Conservation (phyloP, 2,797 vertebrate genomes). For the Phrynocephalus forsythii region DNA sequence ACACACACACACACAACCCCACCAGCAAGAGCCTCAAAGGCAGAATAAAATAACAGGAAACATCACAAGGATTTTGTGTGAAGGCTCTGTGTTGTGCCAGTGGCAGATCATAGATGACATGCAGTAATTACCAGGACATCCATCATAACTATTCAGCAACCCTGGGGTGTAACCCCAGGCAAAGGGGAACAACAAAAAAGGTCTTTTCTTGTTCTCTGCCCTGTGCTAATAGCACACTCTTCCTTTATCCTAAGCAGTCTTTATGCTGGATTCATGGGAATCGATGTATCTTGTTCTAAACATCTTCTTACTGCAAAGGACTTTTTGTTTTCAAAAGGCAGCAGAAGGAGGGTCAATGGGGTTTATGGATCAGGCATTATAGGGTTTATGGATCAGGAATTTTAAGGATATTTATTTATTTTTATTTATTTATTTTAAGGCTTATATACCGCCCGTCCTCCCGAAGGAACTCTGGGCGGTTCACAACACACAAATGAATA, state of each 20-base stretch:
- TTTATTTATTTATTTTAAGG: no score
- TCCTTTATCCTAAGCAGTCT: background rate
- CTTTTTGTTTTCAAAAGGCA: background rate
- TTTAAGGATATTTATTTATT: no score
- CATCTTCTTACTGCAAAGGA: background rate
- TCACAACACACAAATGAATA: no score
- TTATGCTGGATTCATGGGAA: background rate
- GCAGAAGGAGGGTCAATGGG: background rate
- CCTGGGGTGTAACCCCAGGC: background rate
- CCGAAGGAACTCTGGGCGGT: no score
- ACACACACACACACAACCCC: no score
- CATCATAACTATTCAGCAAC: background rate
- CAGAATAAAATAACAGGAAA: constrained; percentile 10
- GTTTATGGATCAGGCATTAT: background rate
- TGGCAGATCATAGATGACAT: background rate
- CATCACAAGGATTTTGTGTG: background rate
- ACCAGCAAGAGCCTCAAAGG: background rate
- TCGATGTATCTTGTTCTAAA: background rate
- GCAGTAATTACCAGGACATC: background rate
- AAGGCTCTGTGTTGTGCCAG: constrained; percentile 6
- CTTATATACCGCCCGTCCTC: no score
- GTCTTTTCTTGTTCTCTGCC: background rate
- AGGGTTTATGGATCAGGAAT: background rate
- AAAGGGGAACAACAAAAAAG: background rate
- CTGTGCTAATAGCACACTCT: background rate